phyloP scores from a whole-genome alignment of 2,113 vertebrate species.

The Madoqua kirkii region DNA sequence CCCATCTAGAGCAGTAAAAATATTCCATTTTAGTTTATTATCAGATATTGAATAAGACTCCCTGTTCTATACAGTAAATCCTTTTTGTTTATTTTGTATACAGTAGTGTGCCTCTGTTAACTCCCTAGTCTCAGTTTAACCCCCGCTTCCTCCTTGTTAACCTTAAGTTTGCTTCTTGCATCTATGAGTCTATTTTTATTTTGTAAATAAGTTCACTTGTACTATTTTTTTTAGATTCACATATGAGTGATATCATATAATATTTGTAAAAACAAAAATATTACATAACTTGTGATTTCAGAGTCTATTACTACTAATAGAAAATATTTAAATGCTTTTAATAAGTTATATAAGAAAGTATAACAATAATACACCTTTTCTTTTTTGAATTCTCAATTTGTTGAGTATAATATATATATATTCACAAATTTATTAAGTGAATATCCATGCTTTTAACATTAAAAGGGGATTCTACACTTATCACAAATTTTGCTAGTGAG shows the following conservation, averaged over 20 bases:
- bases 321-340: neutral
- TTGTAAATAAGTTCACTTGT: neutral
- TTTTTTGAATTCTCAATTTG: neutral
- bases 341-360: neutral
- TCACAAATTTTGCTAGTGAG: neutral
- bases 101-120: neutral
- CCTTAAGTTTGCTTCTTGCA: neutral
- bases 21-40: neutral
- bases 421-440: neutral
- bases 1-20: slow-evolving; percentile 37
- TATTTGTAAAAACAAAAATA: neutral
- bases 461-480: neutral
- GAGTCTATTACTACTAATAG: neutral
- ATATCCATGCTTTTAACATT: neutral
- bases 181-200: neutral
- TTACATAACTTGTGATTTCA: neutral
- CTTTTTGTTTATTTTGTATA: neutral
- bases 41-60: neutral
- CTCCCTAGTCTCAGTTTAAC: neutral
- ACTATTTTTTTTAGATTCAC: neutral
- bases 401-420: neutral
- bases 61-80: neutral
- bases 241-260: neutral
- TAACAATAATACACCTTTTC: neutral
- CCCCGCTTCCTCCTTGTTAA: neutral